These are phyloP conservation scores for Branchipolynoe longqiensis DNA, from an alignment of 2,888 invertebrate genomes.

Conservation along the genomic window DNA sequence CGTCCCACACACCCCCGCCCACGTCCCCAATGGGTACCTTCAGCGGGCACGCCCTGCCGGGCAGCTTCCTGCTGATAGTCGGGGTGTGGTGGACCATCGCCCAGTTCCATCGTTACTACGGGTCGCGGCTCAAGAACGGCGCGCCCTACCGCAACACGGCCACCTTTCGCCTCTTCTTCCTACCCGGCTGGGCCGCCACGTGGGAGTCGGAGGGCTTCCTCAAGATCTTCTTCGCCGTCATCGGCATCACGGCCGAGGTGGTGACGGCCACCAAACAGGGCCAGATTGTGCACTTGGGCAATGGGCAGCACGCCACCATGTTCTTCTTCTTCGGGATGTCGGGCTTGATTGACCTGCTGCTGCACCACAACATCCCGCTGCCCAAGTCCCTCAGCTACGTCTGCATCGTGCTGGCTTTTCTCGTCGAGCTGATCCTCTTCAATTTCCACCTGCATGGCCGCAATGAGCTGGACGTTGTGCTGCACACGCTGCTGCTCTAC, in stretches of 20 bases:
- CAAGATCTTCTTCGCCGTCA: conserved; percentile 71
- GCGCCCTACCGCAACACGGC: conserved; percentile 58
- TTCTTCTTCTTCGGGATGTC: conserved; percentile 83
- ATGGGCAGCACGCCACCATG: conserved; percentile 84
- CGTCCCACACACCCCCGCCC: background rate
- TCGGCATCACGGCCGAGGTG: conserved; percentile 80
- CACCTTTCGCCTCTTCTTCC: conserved; percentile 67
- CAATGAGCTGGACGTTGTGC: conserved; percentile 76
- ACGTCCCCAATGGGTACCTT: conserved; percentile 81
- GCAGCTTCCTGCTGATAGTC: conserved; percentile 80
- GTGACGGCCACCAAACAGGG: conserved; percentile 80
- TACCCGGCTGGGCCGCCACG: conserved; percentile 70
- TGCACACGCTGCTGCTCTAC: conserved; percentile 83
- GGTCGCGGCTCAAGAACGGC: conserved; percentile 69
- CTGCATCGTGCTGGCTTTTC: conserved; percentile 80
- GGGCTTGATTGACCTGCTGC: conserved; percentile 81
- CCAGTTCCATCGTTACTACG: conserved; percentile 74
- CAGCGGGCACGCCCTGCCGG: conserved; percentile 82
- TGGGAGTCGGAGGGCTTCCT: conserved; percentile 73
- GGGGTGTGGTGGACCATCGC: conserved; percentile 77
- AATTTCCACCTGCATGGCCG: conserved; percentile 83
- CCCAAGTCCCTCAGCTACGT: conserved; percentile 82
- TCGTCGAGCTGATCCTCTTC: conserved; percentile 83
- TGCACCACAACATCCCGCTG: conserved; percentile 77
- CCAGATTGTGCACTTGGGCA: conserved; percentile 79